Conservation (phyloP, 2,113 vertebrate species). For the Bostrychus sinensis region DNA sequence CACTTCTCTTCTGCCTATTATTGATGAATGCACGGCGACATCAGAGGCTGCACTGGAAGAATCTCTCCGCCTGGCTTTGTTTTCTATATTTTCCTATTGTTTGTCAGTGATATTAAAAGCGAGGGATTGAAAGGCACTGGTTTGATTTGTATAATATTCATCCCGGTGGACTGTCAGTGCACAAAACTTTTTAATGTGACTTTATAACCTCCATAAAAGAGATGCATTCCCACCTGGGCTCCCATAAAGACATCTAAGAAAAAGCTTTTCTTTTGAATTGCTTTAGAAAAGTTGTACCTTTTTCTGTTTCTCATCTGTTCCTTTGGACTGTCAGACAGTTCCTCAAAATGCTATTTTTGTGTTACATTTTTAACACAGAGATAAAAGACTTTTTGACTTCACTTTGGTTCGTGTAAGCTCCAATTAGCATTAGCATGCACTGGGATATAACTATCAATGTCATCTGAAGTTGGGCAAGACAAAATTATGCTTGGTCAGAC, state of each 20-base stretch:
- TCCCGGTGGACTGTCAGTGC: constrained; percentile 6
- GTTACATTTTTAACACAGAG: not conserved
- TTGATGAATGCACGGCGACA: constrained; percentile 45
- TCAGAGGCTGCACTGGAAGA: constrained; percentile 2
- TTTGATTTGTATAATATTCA: constrained; percentile 32
- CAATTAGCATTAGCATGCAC: not conserved
- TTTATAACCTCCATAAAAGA: constrained; percentile 12
- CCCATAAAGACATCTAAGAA: constrained; percentile 11
- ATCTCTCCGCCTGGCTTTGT: constrained; percentile 7
- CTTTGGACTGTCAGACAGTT: not conserved
- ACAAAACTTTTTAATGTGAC: constrained; percentile 7
- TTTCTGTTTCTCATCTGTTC: constrained; percentile 9
- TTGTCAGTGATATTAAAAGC: constrained; percentile 9
- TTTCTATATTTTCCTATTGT: constrained; percentile 25
- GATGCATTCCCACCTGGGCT: constrained; percentile 9
- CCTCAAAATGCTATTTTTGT: constrained; percentile 7
- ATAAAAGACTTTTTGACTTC: not conserved
- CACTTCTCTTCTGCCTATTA: constrained; percentile 34
- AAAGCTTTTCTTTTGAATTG: constrained; percentile 14
- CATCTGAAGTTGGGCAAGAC: not conserved
- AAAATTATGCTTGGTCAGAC: not conserved
- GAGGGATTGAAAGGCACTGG: not conserved
- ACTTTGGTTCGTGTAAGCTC: not conserved
- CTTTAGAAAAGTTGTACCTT: constrained; percentile 1
- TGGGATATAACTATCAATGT: not conserved